phyloP scores from a whole-genome alignment of 1,140 invertebrate species.

The Melitaea cinxia region DNA sequence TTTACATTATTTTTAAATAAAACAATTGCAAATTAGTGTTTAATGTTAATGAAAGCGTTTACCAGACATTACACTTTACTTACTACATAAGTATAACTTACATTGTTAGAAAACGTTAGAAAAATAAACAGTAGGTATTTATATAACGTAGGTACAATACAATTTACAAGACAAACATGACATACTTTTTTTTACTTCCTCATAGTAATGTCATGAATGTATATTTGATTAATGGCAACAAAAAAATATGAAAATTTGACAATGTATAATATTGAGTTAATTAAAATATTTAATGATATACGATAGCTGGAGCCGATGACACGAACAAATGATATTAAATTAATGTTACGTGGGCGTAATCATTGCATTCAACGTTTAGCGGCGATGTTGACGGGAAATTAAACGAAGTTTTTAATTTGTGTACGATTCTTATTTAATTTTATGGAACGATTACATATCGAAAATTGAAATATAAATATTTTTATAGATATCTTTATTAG shows the following conservation, averaged over 20 bases:
- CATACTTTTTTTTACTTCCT: too few species aligned
- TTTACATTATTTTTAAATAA: not conserved
- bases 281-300: constrained; percentile 77
- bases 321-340: constrained; percentile 75
- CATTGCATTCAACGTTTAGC: constrained; percentile 36
- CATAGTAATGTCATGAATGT: not conserved
- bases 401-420: not conserved
- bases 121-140: too few species aligned
- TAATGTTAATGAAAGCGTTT: too few species aligned
- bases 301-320: constrained; percentile 63
- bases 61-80: too few species aligned
- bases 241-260: constrained; percentile 14
- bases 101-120: too few species aligned
- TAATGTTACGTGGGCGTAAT: constrained; percentile 66
- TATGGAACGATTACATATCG: not conserved
- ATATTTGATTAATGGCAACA: not conserved
- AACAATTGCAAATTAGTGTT: too few species aligned
- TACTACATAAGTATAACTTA: too few species aligned
- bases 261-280: constrained; percentile 55
- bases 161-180: too few species aligned
- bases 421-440: not conserved
- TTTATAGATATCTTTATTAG: not conserved
- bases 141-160: too few species aligned
- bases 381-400: constrained; percentile 15
- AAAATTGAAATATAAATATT: not conserved